Evolutionary conservation across 2,888 invertebrate species (phyloP), one percentile per base, ranked within the genome.

Genomic region (Ypsolopha scabrella): DNA sequence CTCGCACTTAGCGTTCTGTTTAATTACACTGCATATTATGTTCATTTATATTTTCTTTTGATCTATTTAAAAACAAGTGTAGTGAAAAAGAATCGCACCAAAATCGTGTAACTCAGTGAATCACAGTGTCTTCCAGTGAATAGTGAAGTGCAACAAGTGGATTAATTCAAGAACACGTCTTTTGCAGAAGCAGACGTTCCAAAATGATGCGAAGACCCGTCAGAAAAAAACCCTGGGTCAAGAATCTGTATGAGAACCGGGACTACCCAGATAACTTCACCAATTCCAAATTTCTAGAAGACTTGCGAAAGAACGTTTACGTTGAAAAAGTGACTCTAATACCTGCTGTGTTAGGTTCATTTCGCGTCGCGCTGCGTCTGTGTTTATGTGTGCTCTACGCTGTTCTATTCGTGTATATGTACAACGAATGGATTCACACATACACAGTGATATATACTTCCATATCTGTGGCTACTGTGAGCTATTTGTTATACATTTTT

Each of bases 191-290:
- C 67, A 65, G 75, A 55, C 70, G 77, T 8, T 60, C 67, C 52
- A 80, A 75, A 60, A 56, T 8, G 3, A 7, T 8, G 8, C 6
- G 13, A 41, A 49, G 39, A 34, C 11, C 41, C 6, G 9, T 34
- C 11, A 45, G 6, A 8, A 47, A 70, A 63, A 88, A 85, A 61
- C 82, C 86, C 0, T 97, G 98, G 97, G 90, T 90, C 59, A 98
- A 97, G 80, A 94, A 96, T 65, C 80, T 98, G 13, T 98, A 97
- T 67, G 94, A 94, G 72, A 93, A 95, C 66, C 90, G 93, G 53
- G 93, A 91, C 14, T 94, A 93, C 56, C 94, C 96, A 0, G 98
- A 98, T 75, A 97, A 98, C 75, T 96, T 97, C 68, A 97, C 97
- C 0, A 95, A 97, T 69, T 87, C 88, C 33, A 91, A 93, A 46